A percentile compares a stretch with the other conserved stretches of the same genome.
Conservation (phyloP, 30 jellyfish, hydroid and myxozoan genomes). For the Pseudorhiza aurosa region DNA sequence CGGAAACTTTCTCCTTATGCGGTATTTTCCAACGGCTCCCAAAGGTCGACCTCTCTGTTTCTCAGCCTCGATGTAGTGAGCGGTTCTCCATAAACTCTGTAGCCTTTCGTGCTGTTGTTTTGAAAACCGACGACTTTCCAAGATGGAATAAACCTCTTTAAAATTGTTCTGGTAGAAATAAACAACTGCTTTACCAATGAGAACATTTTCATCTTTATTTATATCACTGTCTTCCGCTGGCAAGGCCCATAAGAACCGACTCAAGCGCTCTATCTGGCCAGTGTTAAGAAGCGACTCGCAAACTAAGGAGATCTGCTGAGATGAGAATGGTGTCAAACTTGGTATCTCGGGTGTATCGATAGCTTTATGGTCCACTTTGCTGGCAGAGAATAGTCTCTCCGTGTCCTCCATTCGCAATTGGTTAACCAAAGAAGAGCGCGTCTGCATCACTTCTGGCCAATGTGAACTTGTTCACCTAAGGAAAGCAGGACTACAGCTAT, state of each 20-base stretch:
- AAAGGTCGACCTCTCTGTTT: conserved; percentile 80
- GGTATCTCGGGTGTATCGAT: conserved; percentile 2
- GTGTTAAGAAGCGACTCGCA: conserved; percentile 85
- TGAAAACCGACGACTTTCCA: conserved; percentile 70
- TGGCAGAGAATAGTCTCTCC: neutral
- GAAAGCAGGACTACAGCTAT: conserved; percentile 2
- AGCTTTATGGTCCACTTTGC: neutral
- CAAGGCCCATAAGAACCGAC: conserved; percentile 90
- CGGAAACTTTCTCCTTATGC: conserved; percentile 91
- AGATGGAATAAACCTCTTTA: conserved; percentile 69
- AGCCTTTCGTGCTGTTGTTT: conserved; percentile 76
- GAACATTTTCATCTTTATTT: conserved; percentile 60
- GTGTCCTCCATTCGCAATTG: conserved; percentile 4
- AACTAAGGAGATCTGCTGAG: conserved; percentile 64
- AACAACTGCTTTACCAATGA: conserved; percentile 74
- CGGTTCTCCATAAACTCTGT: conserved; percentile 87
- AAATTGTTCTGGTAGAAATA: conserved; percentile 67
- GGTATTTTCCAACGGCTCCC: conserved; percentile 94
- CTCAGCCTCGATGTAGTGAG: conserved; percentile 94
- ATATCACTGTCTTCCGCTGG: conserved; percentile 60
- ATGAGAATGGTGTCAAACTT: conserved; percentile 49
- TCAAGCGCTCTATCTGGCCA: conserved; percentile 77
- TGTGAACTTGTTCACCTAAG: no score
- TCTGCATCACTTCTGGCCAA: no score
- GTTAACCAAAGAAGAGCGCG: no score